phyloP scores from a whole-genome alignment of 2,888 invertebrate genomes.

The Elaeidobius kamerunicus region DNA sequence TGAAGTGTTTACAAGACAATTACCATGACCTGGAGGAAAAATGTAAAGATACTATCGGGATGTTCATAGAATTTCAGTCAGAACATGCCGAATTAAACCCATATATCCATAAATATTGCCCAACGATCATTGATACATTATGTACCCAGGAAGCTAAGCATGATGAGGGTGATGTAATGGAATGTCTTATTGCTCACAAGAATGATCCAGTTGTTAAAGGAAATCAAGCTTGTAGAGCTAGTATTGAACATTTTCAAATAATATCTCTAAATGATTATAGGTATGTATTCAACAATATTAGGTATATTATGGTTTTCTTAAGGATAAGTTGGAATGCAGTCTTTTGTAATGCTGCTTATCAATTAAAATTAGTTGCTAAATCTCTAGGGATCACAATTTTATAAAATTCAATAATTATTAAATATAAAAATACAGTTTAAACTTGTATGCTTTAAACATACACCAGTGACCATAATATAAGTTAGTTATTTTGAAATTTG shows the following conservation, averaged over 20 bases:
- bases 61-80: slow-evolving; percentile 78
- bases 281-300: slow-evolving; percentile 51
- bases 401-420: too few relatives aligned
- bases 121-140: slow-evolving; percentile 71
- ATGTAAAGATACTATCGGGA: slow-evolving; percentile 52
- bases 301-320: neutral
- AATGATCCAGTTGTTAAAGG: slow-evolving; percentile 78
- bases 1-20: slow-evolving; percentile 87
- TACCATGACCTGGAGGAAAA: slow-evolving; percentile 63
- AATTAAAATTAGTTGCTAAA: too few relatives aligned
- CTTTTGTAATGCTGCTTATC: too few relatives aligned
- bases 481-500: too few relatives aligned
- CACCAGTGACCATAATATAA: too few relatives aligned
- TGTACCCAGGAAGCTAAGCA: slow-evolving; percentile 68
- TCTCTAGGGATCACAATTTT: too few relatives aligned
- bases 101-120: slow-evolving; percentile 78
- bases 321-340: too few relatives aligned
- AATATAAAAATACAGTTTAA: too few relatives aligned
- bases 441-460: too few relatives aligned
- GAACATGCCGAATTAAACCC: slow-evolving; percentile 89
- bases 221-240: slow-evolving; percentile 82
- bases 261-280: slow-evolving; percentile 90
- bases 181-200: slow-evolving; percentile 90
- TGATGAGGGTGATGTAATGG: slow-evolving; percentile 88
- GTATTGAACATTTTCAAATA: slow-evolving; percentile 96